Base-by-base conservation (phyloP, 1,140 invertebrate genomes). In the Venturia canescens region DNA sequence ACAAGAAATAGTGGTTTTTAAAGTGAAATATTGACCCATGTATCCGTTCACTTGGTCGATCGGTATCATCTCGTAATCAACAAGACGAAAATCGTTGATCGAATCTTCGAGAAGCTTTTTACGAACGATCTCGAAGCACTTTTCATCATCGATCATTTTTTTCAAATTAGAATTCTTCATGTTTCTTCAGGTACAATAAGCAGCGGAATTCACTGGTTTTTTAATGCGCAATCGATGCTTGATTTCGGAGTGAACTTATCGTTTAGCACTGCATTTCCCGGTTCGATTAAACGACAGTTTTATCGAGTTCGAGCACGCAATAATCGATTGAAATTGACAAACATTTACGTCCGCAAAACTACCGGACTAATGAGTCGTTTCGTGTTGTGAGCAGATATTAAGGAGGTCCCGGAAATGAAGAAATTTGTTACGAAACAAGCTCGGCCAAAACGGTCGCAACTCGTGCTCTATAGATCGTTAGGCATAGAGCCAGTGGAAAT, bases 51-150 rank as follows among this genome's bases (percentile, higher is more conserved):
- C 82, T 57, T 84, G 57, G 16, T 84, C 81, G 31, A 89, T 79
- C 0, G 88, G 87, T 7, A 87, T 78, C 0, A 89, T 48, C 38
- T 89, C 86, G 29, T 89, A 89, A 0, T 78, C 78, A 13, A 90
- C 69, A n/a, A 90, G n/a, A 5, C 80, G 84, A 79, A 85, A 90
- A 29, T 89, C 80, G 0, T 86, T 53, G 76, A 92, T 90, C 3
- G 88, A 88, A 31, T 93, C 91, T 57, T 89, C 89, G 7, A 82
- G 83, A 0, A 93, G 82, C 70, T 93, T 92, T 78, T 93, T 92
- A 2, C 90, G 84, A n/a, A 93, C 89, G 60, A 93, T 92, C 38
- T 92, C 90, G 53, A 93, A 86, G 82, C 93, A 94, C 82, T 94
- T 91, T 79, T 93, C 92, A 72, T 93, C 92, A 31, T 93, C 91